A percentile compares a stretch with the other conserved stretches of the same genome.
Conservation (phyloP, 2,888 invertebrate species). For the Dorcus parallelipipedus region DNA sequence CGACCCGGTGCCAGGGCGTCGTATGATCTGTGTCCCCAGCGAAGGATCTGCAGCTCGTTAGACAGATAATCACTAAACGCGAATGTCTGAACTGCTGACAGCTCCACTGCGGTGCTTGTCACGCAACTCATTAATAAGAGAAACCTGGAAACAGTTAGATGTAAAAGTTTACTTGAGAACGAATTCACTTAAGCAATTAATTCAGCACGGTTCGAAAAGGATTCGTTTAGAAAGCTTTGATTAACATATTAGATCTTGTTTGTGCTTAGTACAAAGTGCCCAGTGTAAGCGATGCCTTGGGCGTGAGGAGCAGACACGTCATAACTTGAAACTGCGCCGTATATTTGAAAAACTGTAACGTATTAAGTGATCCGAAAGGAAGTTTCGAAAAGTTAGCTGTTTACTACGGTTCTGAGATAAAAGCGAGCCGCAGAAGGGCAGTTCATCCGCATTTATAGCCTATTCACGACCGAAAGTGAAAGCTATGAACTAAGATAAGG, state of each 20-base stretch:
- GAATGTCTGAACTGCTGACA: background rate
- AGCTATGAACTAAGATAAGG: slow-evolving; percentile 31
- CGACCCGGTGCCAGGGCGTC: background rate
- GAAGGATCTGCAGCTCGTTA: background rate
- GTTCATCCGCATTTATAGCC: slow-evolving; percentile 35
- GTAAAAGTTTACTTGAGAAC: too few relatives aligned
- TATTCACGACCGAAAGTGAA: slow-evolving; percentile 33
- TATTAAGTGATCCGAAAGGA: background rate
- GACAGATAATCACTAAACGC: background rate
- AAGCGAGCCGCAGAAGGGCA: slow-evolving; percentile 31
- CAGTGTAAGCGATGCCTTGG: too few relatives aligned
- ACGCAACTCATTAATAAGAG: slow-evolving; percentile 1
- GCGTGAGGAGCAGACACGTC: background rate
- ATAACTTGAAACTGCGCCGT: background rate
- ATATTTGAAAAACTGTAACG: background rate
- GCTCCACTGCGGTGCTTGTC: background rate
- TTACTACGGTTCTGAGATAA: slow-evolving; percentile 22
- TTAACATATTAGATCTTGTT: too few relatives aligned
- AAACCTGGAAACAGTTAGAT: background rate
- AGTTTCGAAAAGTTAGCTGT: slow-evolving; percentile 1
- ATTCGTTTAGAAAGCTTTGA: too few relatives aligned
- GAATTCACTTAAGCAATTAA: too few relatives aligned
- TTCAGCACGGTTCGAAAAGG: too few relatives aligned
- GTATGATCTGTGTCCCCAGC: slow-evolving; percentile 1
- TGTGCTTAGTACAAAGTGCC: too few relatives aligned